Base-by-base conservation (phyloP, 2,113 vertebrate genomes). In the Barnardius zonarius region DNA sequence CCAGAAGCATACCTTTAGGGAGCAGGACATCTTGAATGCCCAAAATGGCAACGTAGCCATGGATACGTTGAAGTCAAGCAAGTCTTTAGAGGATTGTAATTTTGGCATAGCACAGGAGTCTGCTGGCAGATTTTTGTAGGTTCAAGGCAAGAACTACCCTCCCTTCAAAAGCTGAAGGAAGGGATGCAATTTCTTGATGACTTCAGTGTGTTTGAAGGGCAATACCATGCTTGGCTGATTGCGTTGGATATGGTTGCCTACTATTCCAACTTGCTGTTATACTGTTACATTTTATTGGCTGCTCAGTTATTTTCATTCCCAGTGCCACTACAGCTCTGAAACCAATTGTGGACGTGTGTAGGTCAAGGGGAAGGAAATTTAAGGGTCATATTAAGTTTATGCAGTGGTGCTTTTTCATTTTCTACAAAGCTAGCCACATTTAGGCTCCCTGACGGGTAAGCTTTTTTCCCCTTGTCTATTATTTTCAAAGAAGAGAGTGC, bases 341-440 rank as follows among this genome's bases (percentile, higher is more conserved):
- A 96, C 94, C 75, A 67, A 97, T 95, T 96, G 92, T 93, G 74
- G 94, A 91, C 2, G 73, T 66, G 92, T 83, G 88, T 84, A 97
- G 98, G 98, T 98, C 97, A 98, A 98, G 97, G 96, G 88, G 96
- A 98, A 97, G 91, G 96, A 98, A 98, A 98, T 98, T 97, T 80
- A 98, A 97, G 97, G 97, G 97, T 98, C 98, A 97, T 92, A 92
- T 92, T 91, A 96, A 98, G 97, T 98, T 98, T 98, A 97, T 97
- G 96, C 87, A 95, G 95, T 96, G 90, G 48, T 97, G 96, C 96
- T 96, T 97, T 98, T 98, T 97, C 97, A 93, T 98, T 98, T 98
- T 97, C 97, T 95, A 51, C 94, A 86, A 92, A 96, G 92, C 96
- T 98, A 98, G 97, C 95, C 96, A 89, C 91, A 97, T 96, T 91